Base-by-base conservation (phyloP, 2,797 vertebrate genomes). In the Falco biarmicus region DNA sequence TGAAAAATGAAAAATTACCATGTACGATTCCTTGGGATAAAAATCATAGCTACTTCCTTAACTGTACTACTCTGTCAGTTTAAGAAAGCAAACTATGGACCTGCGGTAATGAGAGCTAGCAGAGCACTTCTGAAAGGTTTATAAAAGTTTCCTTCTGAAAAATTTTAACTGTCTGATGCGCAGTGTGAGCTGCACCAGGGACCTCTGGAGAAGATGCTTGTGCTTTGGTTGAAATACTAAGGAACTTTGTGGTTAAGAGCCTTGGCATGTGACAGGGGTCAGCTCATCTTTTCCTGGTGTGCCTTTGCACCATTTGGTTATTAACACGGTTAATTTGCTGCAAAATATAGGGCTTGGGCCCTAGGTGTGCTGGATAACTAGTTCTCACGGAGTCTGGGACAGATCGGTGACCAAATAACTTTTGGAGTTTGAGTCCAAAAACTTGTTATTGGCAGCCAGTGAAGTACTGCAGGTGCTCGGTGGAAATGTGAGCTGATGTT, bases 401-500 rank as follows among this genome's bases (percentile, higher is more conserved):
- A 48, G 5, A 7, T 1, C 1, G 2, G n/a, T 18, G 76, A 50
- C 32, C 37, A 47, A 39, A 19, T 21, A 43, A 19, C 24, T 75
- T 31, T 0, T 11, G 59, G 22, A 25, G 3, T 53, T 64, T 60
- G 71, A 50, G 19, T 47, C 47, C 32, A 57, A 11, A 79, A 13
- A 1, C 3, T 24, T 56, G 2, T 14, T 37, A 3, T 2, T 60
- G 43, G 43, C 48, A 90, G 11, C 29, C 13, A 63, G 19, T 2
- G 24, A 66, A n/a, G 18, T 6, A 1, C 12, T 57, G n/a, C 9
- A 41, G 1, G 0, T 14, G 11, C 17, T 54, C 56, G 20, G 11
- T 79, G 57, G 45, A 54, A 76, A 84, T 54, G 18, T 13, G 57
- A 32, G 8, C 8, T 22, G 3, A 13, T 7, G 32, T 13, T 2